phyloP scores from a whole-genome alignment of 2,888 invertebrate species.

The Drosophila suboccidentalis region DNA sequence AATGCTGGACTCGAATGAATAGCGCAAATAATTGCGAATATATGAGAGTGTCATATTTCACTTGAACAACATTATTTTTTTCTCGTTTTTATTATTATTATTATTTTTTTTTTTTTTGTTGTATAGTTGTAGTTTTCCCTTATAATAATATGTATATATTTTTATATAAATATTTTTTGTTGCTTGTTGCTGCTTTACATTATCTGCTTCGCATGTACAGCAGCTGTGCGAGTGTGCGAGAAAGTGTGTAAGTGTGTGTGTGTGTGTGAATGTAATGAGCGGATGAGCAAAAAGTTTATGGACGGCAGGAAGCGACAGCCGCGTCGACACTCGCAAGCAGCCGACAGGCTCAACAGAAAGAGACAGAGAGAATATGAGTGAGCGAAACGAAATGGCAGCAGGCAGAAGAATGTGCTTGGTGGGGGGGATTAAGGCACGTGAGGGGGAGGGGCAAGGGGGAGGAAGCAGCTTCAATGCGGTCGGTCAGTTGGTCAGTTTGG shows the following conservation, averaged over 20 bases:
- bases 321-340: slow-evolving; percentile 64
- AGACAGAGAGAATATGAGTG: not conserved
- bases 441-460: not conserved
- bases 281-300: slow-evolving; percentile 72
- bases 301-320: slow-evolving; percentile 70
- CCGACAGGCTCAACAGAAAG: slow-evolving; percentile 21
- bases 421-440: not conserved
- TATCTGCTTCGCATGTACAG: slow-evolving; percentile 67
- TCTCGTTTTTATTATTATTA: slow-evolving; percentile 8
- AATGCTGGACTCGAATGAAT: slow-evolving; percentile 58
- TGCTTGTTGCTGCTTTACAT: slow-evolving; percentile 43
- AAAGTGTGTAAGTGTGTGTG: slow-evolving; percentile 15
- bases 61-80: slow-evolving; percentile 61
- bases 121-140: slow-evolving; percentile 3
- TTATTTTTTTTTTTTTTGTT: not conserved
- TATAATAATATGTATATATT: slow-evolving; percentile 39
- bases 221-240: slow-evolving; percentile 33
- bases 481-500: slow-evolving; percentile 52
- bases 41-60: slow-evolving; percentile 77
- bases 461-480: slow-evolving; percentile 38
- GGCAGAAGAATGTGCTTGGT: not conserved
- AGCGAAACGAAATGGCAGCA: not conserved
- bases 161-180: slow-evolving; percentile 15
- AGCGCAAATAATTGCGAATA: slow-evolving; percentile 77
- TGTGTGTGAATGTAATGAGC: slow-evolving; percentile 58